phyloP scores from a whole-genome alignment of 2,797 vertebrate species.

The Argyrosomus regius region DNA sequence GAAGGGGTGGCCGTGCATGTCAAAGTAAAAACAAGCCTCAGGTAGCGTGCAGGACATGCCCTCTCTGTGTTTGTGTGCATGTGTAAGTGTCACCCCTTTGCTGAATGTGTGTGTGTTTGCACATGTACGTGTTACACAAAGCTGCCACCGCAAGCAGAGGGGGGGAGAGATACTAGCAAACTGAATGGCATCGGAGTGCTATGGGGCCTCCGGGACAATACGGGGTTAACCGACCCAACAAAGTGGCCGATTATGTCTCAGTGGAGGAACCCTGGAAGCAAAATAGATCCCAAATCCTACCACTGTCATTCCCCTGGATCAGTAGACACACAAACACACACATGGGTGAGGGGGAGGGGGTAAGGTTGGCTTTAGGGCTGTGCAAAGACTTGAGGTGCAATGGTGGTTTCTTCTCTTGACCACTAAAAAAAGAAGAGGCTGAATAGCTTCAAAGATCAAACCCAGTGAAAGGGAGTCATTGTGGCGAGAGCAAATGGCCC shows the following conservation, averaged over 20 bases:
- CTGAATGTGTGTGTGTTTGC: slow-evolving; percentile 48
- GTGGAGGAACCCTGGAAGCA: slow-evolving; percentile 55
- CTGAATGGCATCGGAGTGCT: slow-evolving; percentile 51
- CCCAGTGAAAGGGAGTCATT: slow-evolving; percentile 76
- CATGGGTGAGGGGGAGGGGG: slow-evolving; percentile 31
- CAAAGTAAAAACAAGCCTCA: slow-evolving; percentile 66
- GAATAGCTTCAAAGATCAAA: slow-evolving; percentile 79
- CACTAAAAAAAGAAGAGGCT: slow-evolving; percentile 68
- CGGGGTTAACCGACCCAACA: slow-evolving; percentile 73
- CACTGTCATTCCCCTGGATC: slow-evolving; percentile 64
- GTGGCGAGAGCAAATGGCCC: slow-evolving; percentile 75
- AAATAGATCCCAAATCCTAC: slow-evolving; percentile 67
- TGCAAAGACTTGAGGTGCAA: slow-evolving; percentile 49
- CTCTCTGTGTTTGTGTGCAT: slow-evolving; percentile 35
- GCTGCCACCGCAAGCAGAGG: slow-evolving; percentile 14
- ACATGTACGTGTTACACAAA: slow-evolving; percentile 40
- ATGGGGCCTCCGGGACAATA: slow-evolving; percentile 68
- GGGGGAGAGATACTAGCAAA: slow-evolving; percentile 17
- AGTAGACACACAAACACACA: slow-evolving; percentile 66
- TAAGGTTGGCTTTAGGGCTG: slow-evolving; percentile 26
- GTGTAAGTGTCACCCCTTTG: slow-evolving; percentile 41
- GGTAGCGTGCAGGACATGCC: slow-evolving; percentile 47
- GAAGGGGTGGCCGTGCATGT: slow-evolving; percentile 56
- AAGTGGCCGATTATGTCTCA: slow-evolving; percentile 75
- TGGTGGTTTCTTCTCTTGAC: slow-evolving; percentile 62